Evolutionary conservation across 2,888 invertebrate species (phyloP).

Genomic region (Troides oblongomaculatus): DNA sequence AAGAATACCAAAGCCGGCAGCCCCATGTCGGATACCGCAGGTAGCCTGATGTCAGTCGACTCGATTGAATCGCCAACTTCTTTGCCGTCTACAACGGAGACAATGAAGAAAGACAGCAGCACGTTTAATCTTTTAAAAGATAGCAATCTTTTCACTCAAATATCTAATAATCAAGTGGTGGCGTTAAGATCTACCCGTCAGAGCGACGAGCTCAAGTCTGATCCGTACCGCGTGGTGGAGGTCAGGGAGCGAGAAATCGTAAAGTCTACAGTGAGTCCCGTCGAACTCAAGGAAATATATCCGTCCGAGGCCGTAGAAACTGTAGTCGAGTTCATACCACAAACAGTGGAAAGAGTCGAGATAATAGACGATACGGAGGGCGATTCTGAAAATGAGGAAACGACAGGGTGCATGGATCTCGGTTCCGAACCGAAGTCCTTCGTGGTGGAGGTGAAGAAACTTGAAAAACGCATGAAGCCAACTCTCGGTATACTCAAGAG

Average conservation of each 20-base stretch:
- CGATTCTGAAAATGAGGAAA: constrained; percentile 42
- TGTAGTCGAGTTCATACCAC: constrained; percentile 76
- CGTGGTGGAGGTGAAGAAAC: constrained; percentile 61
- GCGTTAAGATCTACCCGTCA: constrained; percentile 33
- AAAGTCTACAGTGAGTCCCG: constrained; percentile 78
- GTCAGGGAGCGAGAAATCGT: constrained; percentile 85
- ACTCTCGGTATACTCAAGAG: constrained; percentile 60
- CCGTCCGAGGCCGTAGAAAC: constrained; percentile 74
- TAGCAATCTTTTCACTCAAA: constrained; percentile 85
- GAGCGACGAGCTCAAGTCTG: constrained; percentile 36
- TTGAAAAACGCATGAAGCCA: constrained; percentile 66
- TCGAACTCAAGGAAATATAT: constrained; percentile 67
- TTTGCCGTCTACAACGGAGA: constrained; percentile 53
- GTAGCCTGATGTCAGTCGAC: constrained; percentile 45
- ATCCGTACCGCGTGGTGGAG: constrained; percentile 82
- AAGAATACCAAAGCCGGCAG: constrained; percentile 37
- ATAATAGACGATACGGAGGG: constrained; percentile 78
- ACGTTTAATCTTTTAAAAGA: constrained; percentile 84
- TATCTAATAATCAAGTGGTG: constrained; percentile 74
- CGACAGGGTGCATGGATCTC: constrained; percentile 45
- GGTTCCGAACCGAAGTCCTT: constrained; percentile 64
- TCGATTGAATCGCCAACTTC: constrained; percentile 45
- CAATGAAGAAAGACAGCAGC: constrained; percentile 74
- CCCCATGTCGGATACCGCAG: constrained; percentile 40
- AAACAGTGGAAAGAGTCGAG: constrained; percentile 77